phyloP scores from a whole-genome alignment of 2,888 invertebrate species.

The Apeira syringaria region DNA sequence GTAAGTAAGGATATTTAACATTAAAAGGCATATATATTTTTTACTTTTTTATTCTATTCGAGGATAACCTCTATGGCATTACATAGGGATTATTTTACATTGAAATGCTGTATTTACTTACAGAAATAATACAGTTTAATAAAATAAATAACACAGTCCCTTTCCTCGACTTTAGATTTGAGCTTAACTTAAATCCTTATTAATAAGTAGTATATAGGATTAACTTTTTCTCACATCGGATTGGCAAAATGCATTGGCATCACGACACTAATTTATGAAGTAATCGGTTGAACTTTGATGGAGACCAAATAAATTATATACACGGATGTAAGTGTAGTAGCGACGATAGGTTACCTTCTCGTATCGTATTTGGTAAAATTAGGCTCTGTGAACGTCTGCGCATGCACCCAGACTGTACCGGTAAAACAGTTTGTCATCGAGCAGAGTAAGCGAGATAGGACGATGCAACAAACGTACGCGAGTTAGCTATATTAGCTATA shows the following conservation, averaged over 20 bases:
- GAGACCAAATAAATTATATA: too few species aligned
- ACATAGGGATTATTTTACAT: slow-evolving; percentile 44
- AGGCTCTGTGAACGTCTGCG: too few species aligned
- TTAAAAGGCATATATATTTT: too few species aligned
- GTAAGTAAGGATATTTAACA: too few species aligned
- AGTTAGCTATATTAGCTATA: too few species aligned
- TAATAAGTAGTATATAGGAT: slow-evolving; percentile 1
- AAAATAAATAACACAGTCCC: slow-evolving; percentile 60
- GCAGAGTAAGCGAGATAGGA: too few species aligned
- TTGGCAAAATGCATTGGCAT: slow-evolving; percentile 16
- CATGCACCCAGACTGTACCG: too few species aligned
- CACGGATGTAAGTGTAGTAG: too few species aligned
- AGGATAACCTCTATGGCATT: slow-evolving; percentile 73
- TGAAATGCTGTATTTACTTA: slow-evolving; percentile 14
- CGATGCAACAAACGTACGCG: too few species aligned
- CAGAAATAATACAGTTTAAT: slow-evolving; percentile 19
- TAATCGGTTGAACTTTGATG: not conserved
- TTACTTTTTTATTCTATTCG: slow-evolving; percentile 54
- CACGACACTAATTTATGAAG: not conserved
- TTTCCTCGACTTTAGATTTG: slow-evolving; percentile 31
- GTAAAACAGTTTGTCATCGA: too few species aligned
- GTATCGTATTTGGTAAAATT: too few species aligned
- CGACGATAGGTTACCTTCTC: too few species aligned
- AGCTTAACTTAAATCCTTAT: slow-evolving; percentile 6
- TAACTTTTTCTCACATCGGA: slow-evolving; percentile 5